Conservation (phyloP, 2,888 invertebrate species). For the Lasioglossum figueresi region DNA sequence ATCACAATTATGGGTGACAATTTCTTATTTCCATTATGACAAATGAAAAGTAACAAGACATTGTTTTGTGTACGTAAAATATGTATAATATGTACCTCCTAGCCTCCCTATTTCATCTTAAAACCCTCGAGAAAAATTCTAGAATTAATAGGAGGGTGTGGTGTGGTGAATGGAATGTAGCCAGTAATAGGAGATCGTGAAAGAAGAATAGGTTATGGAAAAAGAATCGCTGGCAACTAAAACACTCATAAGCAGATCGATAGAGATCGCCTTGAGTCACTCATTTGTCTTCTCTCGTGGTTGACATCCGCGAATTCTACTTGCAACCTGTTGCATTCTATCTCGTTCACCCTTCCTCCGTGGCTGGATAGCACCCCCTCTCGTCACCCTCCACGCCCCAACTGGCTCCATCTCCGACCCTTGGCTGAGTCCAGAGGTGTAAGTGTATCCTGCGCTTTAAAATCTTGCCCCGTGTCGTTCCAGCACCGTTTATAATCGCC, state of each 20-base stretch:
- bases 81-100: background rate
- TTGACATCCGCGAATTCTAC: constrained; percentile 81
- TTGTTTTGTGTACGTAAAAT: no score
- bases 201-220: background rate
- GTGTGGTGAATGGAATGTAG: background rate
- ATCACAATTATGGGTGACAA: no score
- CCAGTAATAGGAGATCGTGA: background rate
- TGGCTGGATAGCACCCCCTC: constrained; percentile 71
- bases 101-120: background rate
- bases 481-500: constrained; percentile 62
- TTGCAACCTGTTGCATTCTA: constrained; percentile 83
- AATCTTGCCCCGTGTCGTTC: constrained; percentile 49
- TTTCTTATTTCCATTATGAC: no score
- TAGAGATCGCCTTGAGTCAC: constrained; percentile 60
- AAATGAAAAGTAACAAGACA: no score
- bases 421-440: constrained; percentile 55
- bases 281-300: constrained; percentile 64
- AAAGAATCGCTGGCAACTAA: constrained; percentile 51
- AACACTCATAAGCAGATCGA: constrained; percentile 62
- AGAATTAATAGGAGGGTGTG: no score
- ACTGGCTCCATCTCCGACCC: constrained; percentile 48
- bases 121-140: background rate
- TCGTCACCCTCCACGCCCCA: constrained; percentile 54
- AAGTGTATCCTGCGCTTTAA: constrained; percentile 68
- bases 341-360: constrained; percentile 69